A percentile compares a stretch with the other conserved stretches of the same genome.
Evolutionary conservation across 2,113 vertebrate species (phyloP).

Genomic region (Lagenorhynchus albirostris): DNA sequence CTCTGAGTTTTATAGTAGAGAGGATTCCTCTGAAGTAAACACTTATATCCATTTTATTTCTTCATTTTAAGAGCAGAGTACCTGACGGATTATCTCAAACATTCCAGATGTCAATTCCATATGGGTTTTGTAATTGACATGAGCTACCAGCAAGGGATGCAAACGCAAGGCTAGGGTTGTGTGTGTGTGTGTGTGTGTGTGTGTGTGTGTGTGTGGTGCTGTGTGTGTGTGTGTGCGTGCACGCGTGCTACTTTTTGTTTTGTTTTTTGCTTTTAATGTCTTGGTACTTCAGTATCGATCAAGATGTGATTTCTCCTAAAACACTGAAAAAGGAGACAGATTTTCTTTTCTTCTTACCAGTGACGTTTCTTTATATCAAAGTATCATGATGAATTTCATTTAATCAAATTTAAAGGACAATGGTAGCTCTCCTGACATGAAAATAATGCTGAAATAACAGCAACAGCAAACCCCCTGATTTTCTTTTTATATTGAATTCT

Average conservation of each 20-base stretch:
- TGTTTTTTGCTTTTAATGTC: neutral
- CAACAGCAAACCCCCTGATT: neutral
- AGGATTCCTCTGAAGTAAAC: neutral
- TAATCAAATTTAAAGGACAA: neutral
- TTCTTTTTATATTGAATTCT: neutral
- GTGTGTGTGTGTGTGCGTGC: neutral
- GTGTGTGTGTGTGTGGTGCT: too few species aligned
- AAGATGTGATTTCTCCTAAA: neutral
- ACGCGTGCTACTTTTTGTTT: accelerated
- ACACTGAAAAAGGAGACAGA: neutral
- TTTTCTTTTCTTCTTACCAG: neutral
- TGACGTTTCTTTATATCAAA: neutral
- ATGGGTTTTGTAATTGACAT: neutral
- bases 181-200: neutral
- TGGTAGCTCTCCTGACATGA: neutral
- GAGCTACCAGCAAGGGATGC: too few species aligned
- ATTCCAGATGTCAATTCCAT: neutral
- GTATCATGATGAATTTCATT: neutral
- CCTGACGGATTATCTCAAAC: neutral
- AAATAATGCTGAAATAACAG: neutral
- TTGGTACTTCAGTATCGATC: neutral
- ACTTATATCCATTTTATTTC: neutral
- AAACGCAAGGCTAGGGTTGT: accelerated
- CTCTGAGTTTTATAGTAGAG: neutral
- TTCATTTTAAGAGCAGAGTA: neutral